Conservation (phyloP, 2,888 invertebrate genomes). For the Tenodera sinensis region DNA sequence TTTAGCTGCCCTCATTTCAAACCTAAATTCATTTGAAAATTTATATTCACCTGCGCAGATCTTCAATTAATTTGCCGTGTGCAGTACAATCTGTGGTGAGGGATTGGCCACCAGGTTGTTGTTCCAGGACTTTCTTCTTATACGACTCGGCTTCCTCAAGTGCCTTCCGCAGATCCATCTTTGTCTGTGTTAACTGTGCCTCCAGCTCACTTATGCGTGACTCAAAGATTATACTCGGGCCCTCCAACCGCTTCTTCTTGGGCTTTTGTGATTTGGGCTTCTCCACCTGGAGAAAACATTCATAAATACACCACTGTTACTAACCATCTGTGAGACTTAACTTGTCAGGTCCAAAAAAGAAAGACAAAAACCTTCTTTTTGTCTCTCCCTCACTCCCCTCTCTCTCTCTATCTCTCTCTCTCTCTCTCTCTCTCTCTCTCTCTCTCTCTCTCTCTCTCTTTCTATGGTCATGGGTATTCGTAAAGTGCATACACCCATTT, state of each 20-base stretch:
- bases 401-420: no score
- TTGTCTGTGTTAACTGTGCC: slow-evolving; percentile 74
- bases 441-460: no score
- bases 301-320: no score
- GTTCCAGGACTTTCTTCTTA: slow-evolving; percentile 40
- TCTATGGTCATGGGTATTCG: no score
- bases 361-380: no score
- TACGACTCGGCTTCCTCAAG: slow-evolving; percentile 61
- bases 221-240: slow-evolving; percentile 78
- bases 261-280: slow-evolving; percentile 39
- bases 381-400: no score
- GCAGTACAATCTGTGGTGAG: neutral
- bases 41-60: slow-evolving; percentile 53
- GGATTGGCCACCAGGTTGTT: neutral
- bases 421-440: no score
- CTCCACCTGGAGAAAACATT: slow-evolving; percentile 17
- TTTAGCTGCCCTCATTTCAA: neutral
- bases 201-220: slow-evolving; percentile 81
- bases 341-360: no score
- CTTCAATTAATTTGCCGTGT: slow-evolving; percentile 59
- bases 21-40: neutral
- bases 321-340: no score
- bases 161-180: slow-evolving; percentile 70
- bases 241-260: slow-evolving; percentile 51
- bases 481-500: no score